These are phyloP conservation scores for Brachionus rubens DNA, from an alignment of 1,140 invertebrate species.

Conservation along the genomic window DNA sequence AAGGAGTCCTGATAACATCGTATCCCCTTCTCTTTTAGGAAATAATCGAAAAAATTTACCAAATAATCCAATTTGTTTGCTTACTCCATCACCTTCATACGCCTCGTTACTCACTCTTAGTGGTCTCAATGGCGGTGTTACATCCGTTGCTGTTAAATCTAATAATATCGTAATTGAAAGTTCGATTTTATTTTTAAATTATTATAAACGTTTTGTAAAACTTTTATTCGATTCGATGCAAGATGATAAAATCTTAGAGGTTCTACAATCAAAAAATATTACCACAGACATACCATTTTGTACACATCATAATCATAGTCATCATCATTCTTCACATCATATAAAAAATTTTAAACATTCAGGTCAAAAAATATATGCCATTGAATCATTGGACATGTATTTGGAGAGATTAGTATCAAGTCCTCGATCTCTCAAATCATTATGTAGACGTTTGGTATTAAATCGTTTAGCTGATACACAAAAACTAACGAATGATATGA, in stretches of 20 bases:
- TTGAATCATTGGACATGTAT: slow-evolving; percentile 41
- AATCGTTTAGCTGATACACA: background rate
- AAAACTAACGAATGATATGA: background rate
- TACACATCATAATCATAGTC: slow-evolving; percentile 12
- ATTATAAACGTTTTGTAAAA: slow-evolving; percentile 37
- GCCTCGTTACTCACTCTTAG: background rate
- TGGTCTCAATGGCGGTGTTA: background rate
- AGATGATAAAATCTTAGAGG: background rate
- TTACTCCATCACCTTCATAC: slow-evolving; percentile 31
- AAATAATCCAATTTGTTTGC: slow-evolving; percentile 11
- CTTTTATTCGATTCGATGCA: slow-evolving; percentile 37
- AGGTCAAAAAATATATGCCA: background rate
- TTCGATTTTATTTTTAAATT: slow-evolving; percentile 22
- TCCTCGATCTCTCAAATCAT: slow-evolving; percentile 27
- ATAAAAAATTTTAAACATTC: background rate
- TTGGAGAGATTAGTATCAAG: background rate
- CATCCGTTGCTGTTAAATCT: background rate
- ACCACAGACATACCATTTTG: background rate
- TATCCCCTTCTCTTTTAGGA: background rate
- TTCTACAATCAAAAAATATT: background rate
- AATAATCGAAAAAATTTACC: background rate
- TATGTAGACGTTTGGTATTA: background rate
- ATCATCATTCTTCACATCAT: slow-evolving; percentile 26
- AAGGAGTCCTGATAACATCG: background rate
- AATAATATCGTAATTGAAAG: slow-evolving; percentile 41